Evolutionary conservation across 2,888 invertebrate genomes (phyloP).

Genomic region (Rhagonycha lutea): DNA sequence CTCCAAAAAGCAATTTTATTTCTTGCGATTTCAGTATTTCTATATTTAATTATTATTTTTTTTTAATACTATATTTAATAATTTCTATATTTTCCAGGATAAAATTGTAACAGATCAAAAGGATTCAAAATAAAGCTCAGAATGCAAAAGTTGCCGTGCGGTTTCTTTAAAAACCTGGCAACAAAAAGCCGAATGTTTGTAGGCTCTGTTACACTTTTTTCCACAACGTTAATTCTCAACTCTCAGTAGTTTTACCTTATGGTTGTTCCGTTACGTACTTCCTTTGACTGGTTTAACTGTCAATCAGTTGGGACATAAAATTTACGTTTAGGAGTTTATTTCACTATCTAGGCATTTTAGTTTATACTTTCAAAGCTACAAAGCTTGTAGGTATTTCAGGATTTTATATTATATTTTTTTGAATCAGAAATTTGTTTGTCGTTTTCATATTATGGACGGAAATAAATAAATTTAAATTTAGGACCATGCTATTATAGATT

Average conservation of each 20-base stretch:
- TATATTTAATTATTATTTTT: too few relatives aligned
- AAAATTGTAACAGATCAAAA: not conserved
- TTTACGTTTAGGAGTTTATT: not conserved
- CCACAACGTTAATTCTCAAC: not conserved
- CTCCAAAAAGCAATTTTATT: slow-evolving; percentile 6
- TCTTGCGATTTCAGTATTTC: not conserved
- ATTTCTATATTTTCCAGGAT: not conserved
- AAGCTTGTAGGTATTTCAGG: not conserved
- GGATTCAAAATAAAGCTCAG: not conserved
- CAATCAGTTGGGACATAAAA: not conserved
- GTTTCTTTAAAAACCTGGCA: not conserved
- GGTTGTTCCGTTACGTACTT: not conserved
- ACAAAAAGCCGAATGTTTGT: not conserved
- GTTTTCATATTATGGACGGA: not conserved
- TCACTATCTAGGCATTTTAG: not conserved
- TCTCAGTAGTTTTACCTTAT: not conserved
- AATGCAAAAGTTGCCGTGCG: not conserved
- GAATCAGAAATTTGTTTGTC: not conserved
- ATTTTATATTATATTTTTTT: not conserved
- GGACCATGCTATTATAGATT: too few relatives aligned
- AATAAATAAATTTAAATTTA: not conserved
- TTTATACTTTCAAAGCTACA: not conserved
- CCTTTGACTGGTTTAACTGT: not conserved
- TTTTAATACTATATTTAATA: too few relatives aligned
- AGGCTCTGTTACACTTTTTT: not conserved